Evolutionary conservation across 2,113 vertebrate genomes (phyloP).

Genomic region (Saimiri boliviensis): DNA sequence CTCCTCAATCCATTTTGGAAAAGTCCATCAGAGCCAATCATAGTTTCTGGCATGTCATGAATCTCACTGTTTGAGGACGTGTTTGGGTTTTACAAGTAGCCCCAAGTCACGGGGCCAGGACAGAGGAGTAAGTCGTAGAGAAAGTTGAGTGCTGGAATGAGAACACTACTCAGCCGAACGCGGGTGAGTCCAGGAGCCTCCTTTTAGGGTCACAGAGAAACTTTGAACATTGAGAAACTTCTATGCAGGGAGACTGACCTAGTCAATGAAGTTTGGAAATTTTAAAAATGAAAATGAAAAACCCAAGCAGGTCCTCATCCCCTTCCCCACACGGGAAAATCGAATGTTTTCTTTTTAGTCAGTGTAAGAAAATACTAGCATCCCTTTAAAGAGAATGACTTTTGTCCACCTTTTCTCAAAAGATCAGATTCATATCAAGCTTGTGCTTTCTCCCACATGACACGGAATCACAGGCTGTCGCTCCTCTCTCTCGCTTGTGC

Average conservation of each 20-base stretch:
- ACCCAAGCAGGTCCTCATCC: background rate
- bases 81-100: background rate
- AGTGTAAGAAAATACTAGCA: background rate
- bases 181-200: too few relatives aligned
- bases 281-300: background rate
- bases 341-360: background rate
- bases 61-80: background rate
- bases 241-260: background rate
- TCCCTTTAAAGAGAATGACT: background rate
- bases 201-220: background rate
- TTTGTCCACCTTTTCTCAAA: background rate
- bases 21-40: background rate
- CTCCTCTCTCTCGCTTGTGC: too few relatives aligned
- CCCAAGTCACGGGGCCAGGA: accelerated
- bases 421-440: background rate
- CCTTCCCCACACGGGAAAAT: background rate
- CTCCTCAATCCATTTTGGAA: background rate
- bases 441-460: background rate
- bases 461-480: accelerated
- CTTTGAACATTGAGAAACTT: background rate
- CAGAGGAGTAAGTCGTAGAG: accelerated
- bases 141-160: background rate
- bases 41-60: background rate
- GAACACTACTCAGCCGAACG: accelerated
- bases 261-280: background rate